phyloP scores from a whole-genome alignment of 2,113 vertebrate genomes.

The Pao palembangensis region DNA sequence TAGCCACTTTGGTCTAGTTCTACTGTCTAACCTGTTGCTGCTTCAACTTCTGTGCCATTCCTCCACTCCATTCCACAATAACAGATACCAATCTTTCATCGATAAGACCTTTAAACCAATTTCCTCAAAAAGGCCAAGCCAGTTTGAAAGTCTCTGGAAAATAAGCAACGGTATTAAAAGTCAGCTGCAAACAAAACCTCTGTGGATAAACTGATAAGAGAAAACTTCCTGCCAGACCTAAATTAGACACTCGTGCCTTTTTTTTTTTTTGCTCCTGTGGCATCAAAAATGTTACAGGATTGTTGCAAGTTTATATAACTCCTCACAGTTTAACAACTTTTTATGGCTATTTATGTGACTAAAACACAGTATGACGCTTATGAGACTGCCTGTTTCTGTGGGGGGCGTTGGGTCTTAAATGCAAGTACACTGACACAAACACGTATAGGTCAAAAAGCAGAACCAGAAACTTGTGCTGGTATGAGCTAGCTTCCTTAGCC shows the following conservation, averaged over 20 bases:
- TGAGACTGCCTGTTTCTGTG: slow-evolving; percentile 28
- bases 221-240: slow-evolving; percentile 56
- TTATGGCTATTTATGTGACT: neutral
- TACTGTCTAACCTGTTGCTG: too few relatives aligned
- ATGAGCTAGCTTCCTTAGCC: slow-evolving; percentile 43
- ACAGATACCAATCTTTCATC: too few relatives aligned
- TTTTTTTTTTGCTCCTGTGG: slow-evolving; percentile 42
- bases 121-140: neutral
- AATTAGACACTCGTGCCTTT: slow-evolving; percentile 49
- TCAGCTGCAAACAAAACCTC: slow-evolving; percentile 41
- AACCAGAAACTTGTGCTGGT: slow-evolving; percentile 35
- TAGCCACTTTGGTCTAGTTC: too few relatives aligned
- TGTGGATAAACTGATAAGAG: slow-evolving; percentile 56
- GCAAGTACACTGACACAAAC: slow-evolving; percentile 6
- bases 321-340: slow-evolving; percentile 35
- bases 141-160: neutral
- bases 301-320: slow-evolving; percentile 33
- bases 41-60: too few relatives aligned
- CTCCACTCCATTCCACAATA: too few relatives aligned
- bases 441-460: neutral
- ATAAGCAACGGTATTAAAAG: slow-evolving; percentile 23
- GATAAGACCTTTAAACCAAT: too few relatives aligned
- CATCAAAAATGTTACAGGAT: slow-evolving; percentile 20
- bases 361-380: slow-evolving; percentile 26
- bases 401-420: slow-evolving; percentile 45